Evolutionary conservation across 1,140 invertebrate species (phyloP), one percentile per base, ranked within the genome.

Genomic region (Drosophila ficusphila): DNA sequence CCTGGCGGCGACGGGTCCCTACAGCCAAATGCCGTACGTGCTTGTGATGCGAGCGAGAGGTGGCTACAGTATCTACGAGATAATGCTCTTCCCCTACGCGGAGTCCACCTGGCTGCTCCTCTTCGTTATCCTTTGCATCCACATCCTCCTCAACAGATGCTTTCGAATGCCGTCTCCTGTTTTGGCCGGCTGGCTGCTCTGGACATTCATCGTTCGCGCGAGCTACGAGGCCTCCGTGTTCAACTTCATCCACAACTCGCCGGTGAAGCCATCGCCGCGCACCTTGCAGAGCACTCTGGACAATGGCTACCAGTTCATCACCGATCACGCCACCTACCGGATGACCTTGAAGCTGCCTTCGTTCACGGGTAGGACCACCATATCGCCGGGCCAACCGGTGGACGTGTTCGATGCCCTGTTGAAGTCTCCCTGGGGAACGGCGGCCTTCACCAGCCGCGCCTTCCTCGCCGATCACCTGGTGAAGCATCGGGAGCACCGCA

Each of bases 151-250:
- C 5, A 5, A 34, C 0, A 23, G 48, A 0, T 31, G 34, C 4
- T 25, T 27, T 12, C 25, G 44, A 0, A 7, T 67, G 12, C 39
- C 65, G 0, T 29, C 44, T 0, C 71, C 72, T 0, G 2, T 57
- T 0, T 9, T 57, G 0, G 27, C 51, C 0, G 68, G 72, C 19
- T 77, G 77, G 76, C 34, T 53, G 14, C 38, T 76, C 12, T 48
- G 68, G 31, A 14, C 61, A 2, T 88, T 69, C 29, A 18, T 75
- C 7, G 36, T 88, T 4, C 70, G 82, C 0, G 19, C 60, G 6
- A 18, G 83, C 12, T 88, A 88, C 41, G 82, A 88, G 46, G 53
- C 70, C 2, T 88, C 77, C 9, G 46, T 88, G 0, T 88, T 88
- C 11, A 61, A 71, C 27, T 78, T 76, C 18, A 65, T 88, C 2